Evolutionary conservation across 2,113 vertebrate species (phyloP), one percentile per base, ranked within the genome.

Genomic region (Phycodurus eques): DNA sequence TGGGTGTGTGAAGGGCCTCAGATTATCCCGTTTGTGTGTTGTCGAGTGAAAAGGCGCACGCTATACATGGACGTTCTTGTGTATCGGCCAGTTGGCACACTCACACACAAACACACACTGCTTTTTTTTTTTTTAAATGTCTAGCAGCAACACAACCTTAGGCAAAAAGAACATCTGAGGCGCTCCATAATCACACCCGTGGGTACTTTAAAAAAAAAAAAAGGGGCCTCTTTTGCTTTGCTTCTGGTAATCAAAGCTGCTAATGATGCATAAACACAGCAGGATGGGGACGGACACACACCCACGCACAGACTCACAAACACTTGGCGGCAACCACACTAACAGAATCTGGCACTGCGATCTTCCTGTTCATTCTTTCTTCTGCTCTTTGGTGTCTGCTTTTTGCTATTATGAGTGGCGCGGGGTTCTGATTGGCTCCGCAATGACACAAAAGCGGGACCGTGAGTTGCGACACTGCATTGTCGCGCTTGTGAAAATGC

Each of bases 1-100:
- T 2, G 72, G 78, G 83, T 73, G 85, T 90, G 83, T 78, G 71
- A 85, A 85, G 77, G 70, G 82, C 72, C 79, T 87, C 84, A 86
- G 79, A 84, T 83, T 44, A 51, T 44, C 72, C 53, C 63, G 54
- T 68, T 43, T 66, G 5, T n/a, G 67, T 67, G 71, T 15, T 54
- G 14, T 68, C 46, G 54, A 64, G 66, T 66, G 42, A 31, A 73
- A 57, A n/a, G 61, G 59, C 53, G 67, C 33, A 62, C 13, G 43
- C 49, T 19, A 60, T 39, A 64, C 47, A 8, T 31, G 27, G 56
- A 57, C 59, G 35, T 87, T 77, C 59, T 59, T 46, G 76, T 31
- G 44, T 69, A 67, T 80, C 56, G 83, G 72, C 80, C 85, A 88
- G 87, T 80, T 87, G 85, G 43, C 83, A 77, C 57, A 59, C 61